These are phyloP conservation scores for Sinopyrophorus schimmeli DNA, from an alignment of 2,888 invertebrate species.

Conservation along the genomic window DNA sequence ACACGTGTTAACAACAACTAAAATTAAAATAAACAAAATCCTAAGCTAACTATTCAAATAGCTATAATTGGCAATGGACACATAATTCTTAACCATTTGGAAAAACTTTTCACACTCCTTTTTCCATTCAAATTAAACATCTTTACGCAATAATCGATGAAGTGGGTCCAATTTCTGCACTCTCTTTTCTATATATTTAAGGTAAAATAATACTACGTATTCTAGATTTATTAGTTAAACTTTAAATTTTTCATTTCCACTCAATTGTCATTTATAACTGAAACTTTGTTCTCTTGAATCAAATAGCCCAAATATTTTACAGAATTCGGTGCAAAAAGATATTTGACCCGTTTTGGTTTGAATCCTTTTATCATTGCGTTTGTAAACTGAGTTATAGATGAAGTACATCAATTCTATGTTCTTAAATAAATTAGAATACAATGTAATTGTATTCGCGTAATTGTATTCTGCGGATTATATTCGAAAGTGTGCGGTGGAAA, in stretches of 20 bases:
- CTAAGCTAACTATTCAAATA: too few relatives aligned
- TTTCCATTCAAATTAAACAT: constrained; percentile 16
- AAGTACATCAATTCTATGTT: not conserved
- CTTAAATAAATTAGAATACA: constrained; percentile 5
- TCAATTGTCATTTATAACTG: constrained; percentile 29
- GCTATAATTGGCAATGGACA: constrained; percentile 10
- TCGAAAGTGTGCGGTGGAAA: not conserved
- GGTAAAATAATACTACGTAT: constrained; percentile 12
- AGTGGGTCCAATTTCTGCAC: constrained; percentile 20
- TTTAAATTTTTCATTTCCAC: constrained; percentile 13
- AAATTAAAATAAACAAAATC: too few relatives aligned
- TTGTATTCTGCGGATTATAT: constrained; percentile 1
- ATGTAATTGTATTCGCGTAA: not conserved
- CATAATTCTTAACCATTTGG: constrained; percentile 9
- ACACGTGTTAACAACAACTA: too few relatives aligned
- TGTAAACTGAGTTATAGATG: not conserved
- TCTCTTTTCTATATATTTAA: constrained; percentile 18
- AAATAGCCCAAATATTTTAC: constrained; percentile 22
- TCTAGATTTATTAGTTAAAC: constrained; percentile 1
- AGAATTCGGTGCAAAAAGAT: constrained; percentile 19
- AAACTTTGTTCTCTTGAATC: not conserved
- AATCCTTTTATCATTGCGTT: constrained; percentile 1
- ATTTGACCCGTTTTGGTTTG: constrained; percentile 12
- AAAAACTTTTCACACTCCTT: constrained; percentile 12
- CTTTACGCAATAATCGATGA: constrained; percentile 16